Percentiles rank a stretch among this genome's conserved stretches.
Conservation (phyloP, 2,888 invertebrate species). For the Cephus nigrinus region DNA sequence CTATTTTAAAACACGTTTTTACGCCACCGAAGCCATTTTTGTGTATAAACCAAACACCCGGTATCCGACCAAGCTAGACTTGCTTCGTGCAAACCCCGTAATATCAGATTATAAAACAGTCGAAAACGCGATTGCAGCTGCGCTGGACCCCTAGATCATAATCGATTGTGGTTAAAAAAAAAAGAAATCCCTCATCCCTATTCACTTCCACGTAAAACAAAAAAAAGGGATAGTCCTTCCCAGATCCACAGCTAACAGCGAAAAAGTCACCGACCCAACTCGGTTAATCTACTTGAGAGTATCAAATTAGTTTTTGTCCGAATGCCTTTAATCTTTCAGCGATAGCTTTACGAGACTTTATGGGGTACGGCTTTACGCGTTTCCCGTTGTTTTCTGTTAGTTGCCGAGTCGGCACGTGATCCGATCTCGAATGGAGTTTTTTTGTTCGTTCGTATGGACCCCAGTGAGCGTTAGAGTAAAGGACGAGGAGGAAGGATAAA, state of each 20-base stretch:
- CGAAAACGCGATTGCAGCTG: neutral
- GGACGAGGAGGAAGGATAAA: neutral
- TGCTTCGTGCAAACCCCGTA: neutral
- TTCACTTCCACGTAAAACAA: neutral
- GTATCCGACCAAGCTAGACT: neutral
- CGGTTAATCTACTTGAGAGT: constrained; percentile 8
- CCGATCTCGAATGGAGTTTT: neutral
- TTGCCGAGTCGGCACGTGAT: neutral
- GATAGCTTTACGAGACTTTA: constrained; percentile 32
- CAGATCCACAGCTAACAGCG: neutral
- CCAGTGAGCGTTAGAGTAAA: constrained; percentile 12
- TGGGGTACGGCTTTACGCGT: constrained; percentile 30
- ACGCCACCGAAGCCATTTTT: neutral
- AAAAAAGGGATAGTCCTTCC: neutral
- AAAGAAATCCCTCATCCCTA: neutral
- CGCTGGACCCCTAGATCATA: neutral
- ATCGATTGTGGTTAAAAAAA: neutral
- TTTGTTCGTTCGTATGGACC: constrained; percentile 8
- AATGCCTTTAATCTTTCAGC: constrained; percentile 33
- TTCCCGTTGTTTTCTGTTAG: constrained; percentile 20
- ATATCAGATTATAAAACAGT: neutral
- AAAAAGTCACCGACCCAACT: neutral
- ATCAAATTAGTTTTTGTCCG: constrained; percentile 9
- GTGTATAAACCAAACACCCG: neutral
- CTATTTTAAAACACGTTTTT: neutral